phyloP scores from a whole-genome alignment of 2,113 vertebrate species.

The Leptocoma aspasia region DNA sequence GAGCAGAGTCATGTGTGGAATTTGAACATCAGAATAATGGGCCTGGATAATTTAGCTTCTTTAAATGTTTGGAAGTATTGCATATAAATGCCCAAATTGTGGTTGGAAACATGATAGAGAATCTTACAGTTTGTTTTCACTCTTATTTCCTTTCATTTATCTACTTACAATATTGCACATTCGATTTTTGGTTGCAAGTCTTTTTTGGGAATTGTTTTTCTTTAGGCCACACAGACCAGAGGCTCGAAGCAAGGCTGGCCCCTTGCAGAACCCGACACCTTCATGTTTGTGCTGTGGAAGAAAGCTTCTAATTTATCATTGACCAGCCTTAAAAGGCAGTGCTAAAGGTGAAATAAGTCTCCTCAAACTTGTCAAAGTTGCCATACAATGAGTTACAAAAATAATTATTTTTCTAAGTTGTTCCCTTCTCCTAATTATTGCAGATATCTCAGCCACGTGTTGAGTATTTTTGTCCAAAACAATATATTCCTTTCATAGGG shows the following conservation, averaged over 20 bases:
- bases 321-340: background rate
- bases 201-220: background rate
- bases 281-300: background rate
- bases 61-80: background rate
- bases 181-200: background rate
- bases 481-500: background rate
- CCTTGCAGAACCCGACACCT: background rate
- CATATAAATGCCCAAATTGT: background rate
- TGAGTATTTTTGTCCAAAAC: constrained; percentile 22
- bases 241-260: background rate
- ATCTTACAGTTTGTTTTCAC: background rate
- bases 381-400: background rate
- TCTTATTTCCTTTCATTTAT: background rate
- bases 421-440: constrained; percentile 30
- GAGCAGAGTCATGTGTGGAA: background rate
- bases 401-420: background rate
- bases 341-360: background rate
- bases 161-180: background rate
- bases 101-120: background rate
- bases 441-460: background rate
- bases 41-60: background rate
- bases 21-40: background rate
- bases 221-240: background rate
- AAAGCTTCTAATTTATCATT: background rate
- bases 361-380: background rate